A percentile compares a stretch with the other conserved stretches of the same genome.
phyloP scores from a whole-genome alignment of 1,140 invertebrate species.

The Zophobas atratus region DNA sequence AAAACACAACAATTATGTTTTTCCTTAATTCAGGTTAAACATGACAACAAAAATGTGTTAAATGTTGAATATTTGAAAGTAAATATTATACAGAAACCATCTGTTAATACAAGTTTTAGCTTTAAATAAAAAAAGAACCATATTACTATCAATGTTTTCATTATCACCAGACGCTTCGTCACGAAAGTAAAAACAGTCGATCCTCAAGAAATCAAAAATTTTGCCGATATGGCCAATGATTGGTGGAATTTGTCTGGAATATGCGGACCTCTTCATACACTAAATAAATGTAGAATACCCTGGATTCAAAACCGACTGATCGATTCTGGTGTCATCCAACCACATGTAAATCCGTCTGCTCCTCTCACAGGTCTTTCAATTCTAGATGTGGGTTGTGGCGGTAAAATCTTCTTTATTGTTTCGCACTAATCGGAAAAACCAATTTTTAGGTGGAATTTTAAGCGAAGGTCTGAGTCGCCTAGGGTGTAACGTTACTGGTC shows the following conservation, averaged over 20 bases:
- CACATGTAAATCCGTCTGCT: slow-evolving; percentile 64
- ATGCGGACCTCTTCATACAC: slow-evolving; percentile 70
- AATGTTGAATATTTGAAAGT: too few species aligned
- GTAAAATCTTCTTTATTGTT: slow-evolving; percentile 60
- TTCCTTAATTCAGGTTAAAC: too few species aligned
- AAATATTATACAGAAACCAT: too few species aligned
- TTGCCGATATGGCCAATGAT: background rate
- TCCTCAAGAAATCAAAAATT: too few species aligned
- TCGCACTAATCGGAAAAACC: background rate
- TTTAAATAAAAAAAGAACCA: too few species aligned
- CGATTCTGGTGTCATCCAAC: slow-evolving; percentile 67
- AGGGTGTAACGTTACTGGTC: slow-evolving; percentile 85
- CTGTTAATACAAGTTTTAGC: too few species aligned
- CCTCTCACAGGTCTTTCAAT: slow-evolving; percentile 80
- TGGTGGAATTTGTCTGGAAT: slow-evolving; percentile 74
- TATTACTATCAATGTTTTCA: too few species aligned
- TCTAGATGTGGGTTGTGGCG: slow-evolving; percentile 93
- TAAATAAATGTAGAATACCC: slow-evolving; percentile 77
- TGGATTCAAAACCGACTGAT: slow-evolving; percentile 81
- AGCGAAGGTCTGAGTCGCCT: slow-evolving; percentile 72
- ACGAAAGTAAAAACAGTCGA: too few species aligned
- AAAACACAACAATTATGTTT: too few species aligned
- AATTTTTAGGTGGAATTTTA: slow-evolving; percentile 58
- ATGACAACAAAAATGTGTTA: too few species aligned
- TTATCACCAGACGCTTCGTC: too few species aligned